Evolutionary conservation across 30 jellyfish, hydroid and myxozoan species (phyloP).

Genomic region (Clytia hemisphaerica): DNA sequence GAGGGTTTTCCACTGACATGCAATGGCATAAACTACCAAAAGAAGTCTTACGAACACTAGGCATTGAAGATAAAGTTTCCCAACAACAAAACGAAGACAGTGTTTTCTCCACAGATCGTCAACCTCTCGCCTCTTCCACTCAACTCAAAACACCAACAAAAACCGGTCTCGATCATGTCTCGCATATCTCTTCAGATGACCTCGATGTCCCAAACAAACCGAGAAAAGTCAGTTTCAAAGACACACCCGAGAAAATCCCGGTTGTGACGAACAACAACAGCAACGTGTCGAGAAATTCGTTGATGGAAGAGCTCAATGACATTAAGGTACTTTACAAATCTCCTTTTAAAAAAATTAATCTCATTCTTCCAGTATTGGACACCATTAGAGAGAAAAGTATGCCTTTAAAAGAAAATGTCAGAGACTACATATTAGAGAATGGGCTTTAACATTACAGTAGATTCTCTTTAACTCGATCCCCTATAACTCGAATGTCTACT

Average conservation of each 20-base stretch:
- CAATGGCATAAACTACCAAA: slow-evolving; percentile 20
- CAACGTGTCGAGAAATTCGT: too few relatives aligned
- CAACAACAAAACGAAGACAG: neutral
- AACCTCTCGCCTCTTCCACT: too few relatives aligned
- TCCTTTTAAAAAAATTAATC: too few relatives aligned
- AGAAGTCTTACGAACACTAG: slow-evolving; percentile 15
- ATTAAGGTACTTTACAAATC: too few relatives aligned
- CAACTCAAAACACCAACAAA: neutral
- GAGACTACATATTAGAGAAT: too few relatives aligned
- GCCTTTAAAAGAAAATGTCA: too few relatives aligned
- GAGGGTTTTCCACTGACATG: neutral
- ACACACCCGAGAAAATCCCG: slow-evolving; percentile 19
- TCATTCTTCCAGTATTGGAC: too few relatives aligned
- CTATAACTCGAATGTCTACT: too few relatives aligned
- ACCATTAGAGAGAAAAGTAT: too few relatives aligned
- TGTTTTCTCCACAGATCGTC: neutral
- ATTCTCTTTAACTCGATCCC: too few relatives aligned
- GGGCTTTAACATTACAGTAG: too few relatives aligned
- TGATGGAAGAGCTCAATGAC: too few relatives aligned
- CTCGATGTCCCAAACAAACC: neutral
- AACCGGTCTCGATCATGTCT: neutral
- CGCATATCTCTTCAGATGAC: neutral
- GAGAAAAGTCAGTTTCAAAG: slow-evolving; percentile 21
- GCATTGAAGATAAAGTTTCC: neutral
- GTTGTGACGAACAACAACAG: neutral